These are phyloP conservation scores for Periplaneta americana DNA, from an alignment of 1,140 invertebrate species.

Conservation along the genomic window DNA sequence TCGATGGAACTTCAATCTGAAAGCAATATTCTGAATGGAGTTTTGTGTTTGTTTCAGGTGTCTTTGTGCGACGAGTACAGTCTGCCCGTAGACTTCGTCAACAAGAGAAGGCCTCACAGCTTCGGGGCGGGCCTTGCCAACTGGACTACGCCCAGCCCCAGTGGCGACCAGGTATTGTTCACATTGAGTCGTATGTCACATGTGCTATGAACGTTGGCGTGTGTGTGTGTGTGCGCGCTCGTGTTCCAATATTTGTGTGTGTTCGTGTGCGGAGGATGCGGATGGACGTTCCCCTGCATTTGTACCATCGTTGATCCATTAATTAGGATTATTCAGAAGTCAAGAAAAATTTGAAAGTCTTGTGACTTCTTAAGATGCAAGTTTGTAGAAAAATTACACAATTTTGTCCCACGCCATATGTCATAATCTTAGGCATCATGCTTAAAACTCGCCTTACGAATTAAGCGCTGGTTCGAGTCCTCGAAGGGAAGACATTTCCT, in stretches of 20 bases:
- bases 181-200: not conserved
- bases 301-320: too few species aligned
- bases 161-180: constrained; percentile 50
- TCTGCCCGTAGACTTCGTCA: constrained; percentile 70
- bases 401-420: too few species aligned
- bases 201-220: not conserved
- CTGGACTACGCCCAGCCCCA: constrained; percentile 51
- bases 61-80: constrained; percentile 74
- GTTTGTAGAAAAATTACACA: too few species aligned
- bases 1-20: too few species aligned
- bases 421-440: too few species aligned
- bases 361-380: too few species aligned
- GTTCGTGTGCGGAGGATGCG: not conserved
- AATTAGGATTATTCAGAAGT: too few species aligned
- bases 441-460: too few species aligned
- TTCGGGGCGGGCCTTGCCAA: constrained; percentile 49
- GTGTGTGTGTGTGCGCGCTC: not conserved
- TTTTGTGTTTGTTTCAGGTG: constrained; percentile 51
- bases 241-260: not conserved
- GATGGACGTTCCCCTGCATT: not conserved
- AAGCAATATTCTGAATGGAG: too few species aligned
- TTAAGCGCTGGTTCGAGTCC: too few species aligned
- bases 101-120: constrained; percentile 54
- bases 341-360: too few species aligned
- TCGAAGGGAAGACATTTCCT: too few species aligned